Evolutionary conservation across 2,797 vertebrate genomes (phyloP).

Genomic region (Clangula hyemalis): DNA sequence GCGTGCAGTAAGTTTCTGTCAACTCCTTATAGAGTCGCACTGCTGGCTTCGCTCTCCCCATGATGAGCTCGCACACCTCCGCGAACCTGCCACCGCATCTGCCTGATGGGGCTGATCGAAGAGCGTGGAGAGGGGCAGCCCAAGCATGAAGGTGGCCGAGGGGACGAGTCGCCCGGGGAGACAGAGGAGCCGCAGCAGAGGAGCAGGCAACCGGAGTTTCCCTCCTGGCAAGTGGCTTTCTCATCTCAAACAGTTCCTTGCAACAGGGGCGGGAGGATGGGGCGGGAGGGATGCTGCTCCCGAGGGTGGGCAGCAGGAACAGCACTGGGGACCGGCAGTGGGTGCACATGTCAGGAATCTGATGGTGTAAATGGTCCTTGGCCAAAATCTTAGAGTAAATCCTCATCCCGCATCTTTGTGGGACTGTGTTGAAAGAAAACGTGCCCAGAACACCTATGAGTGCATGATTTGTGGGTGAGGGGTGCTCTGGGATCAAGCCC

Average conservation of each 20-base stretch:
- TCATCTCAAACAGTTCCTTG: neutral
- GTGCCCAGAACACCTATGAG: rapidly evolving
- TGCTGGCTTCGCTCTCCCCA: conserved; percentile 61
- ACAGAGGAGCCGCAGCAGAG: conserved; percentile 60
- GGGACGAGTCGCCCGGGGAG: conserved; percentile 55
- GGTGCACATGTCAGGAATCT: rapidly evolving
- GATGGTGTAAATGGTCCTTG: neutral
- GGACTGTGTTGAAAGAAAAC: rapidly evolving
- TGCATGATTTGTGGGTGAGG: neutral
- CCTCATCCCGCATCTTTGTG: neutral
- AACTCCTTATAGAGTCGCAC: conserved; percentile 66
- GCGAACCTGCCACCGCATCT: conserved; percentile 31
- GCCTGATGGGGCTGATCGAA: conserved; percentile 78
- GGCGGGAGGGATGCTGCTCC: neutral
- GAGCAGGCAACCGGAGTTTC: conserved; percentile 68
- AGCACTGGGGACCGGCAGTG: rapidly evolving
- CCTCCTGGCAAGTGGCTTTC: conserved; percentile 77
- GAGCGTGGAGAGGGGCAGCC: conserved; percentile 75
- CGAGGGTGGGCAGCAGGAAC: neutral
- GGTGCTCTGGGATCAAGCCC: neutral
- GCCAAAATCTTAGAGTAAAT: neutral
- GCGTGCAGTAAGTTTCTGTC: conserved; percentile 65
- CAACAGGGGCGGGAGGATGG: neutral
- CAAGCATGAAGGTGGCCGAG: conserved; percentile 70
- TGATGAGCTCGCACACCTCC: conserved; percentile 66